Percentiles rank a stretch among this genome's conserved stretches.
Conservation (phyloP, 2,113 vertebrate species). For the Paradisaea rubra region DNA sequence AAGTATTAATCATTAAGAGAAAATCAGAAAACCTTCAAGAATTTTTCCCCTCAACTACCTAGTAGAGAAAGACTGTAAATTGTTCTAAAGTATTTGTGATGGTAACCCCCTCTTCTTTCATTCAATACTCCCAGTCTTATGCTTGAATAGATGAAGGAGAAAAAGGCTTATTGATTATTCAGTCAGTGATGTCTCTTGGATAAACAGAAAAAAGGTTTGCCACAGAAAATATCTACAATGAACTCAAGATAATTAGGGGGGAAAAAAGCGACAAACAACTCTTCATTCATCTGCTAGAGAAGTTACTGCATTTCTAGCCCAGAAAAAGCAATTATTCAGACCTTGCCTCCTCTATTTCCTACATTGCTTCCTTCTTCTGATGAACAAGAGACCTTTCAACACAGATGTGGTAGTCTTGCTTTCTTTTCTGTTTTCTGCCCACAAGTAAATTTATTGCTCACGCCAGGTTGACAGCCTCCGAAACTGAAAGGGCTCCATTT, state of each 20-base stretch:
- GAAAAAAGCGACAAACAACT: background rate
- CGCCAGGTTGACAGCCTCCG: background rate
- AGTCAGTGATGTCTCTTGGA: constrained; percentile 40
- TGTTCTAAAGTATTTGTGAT: constrained; percentile 38
- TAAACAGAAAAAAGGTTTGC: constrained; percentile 49
- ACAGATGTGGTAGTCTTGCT: constrained; percentile 9
- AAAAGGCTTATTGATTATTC: constrained; percentile 57
- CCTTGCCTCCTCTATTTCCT: constrained; percentile 25
- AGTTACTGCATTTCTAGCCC: constrained; percentile 1
- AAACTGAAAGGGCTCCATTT: constrained; percentile 21
- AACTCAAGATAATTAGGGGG: constrained; percentile 40
- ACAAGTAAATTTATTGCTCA: constrained; percentile 22
- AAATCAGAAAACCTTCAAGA: background rate
- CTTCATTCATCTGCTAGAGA: constrained; percentile 24
- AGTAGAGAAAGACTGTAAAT: background rate
- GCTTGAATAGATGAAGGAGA: constrained; percentile 47
- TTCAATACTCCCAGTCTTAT: constrained; percentile 45
- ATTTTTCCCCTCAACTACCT: background rate
- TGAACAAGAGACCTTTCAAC: constrained; percentile 51
- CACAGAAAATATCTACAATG: constrained; percentile 50
- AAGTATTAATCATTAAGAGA: background rate
- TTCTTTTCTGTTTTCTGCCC: constrained; percentile 36
- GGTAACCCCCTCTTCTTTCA: background rate
- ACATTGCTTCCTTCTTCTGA: constrained; percentile 38
- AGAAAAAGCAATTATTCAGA: constrained; percentile 37